Base-by-base conservation (phyloP, 2,888 invertebrate genomes). In the Drosophila colorata region DNA sequence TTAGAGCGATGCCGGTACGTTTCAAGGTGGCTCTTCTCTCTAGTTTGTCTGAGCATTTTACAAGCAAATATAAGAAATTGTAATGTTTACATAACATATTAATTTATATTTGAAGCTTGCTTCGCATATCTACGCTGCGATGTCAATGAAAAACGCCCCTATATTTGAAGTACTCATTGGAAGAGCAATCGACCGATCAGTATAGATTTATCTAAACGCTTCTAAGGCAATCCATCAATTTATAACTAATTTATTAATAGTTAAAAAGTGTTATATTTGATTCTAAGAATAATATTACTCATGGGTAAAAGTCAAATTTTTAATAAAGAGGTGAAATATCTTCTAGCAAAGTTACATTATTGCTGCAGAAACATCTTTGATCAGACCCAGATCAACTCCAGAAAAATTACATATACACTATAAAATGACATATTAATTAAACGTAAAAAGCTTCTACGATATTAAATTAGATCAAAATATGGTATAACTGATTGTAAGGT, bases 61-160 rank as follows among this genome's bases (percentile, higher is more conserved):
- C 78, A 70, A 43, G 57, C 73, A 69, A 80, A 75, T 61, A 78
- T 33, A 51, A 69, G 35, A 49, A 40, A 56, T 37, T 37, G 20
- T 20, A 33, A 33, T 52, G 31, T 6, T 48, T 25, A 18, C 4
- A 25, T 35, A 35, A 41, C 28, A 38, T 16, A 31, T 6, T 4
- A 23, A 31, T 4, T 9, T 37, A 9, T 44, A 6, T 28, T n/a
- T 13, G 25, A n/a, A 40, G 18, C 28, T 20, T 44, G 37, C 44
- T 13, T 37, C 8, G 8, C 59, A 33, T 33, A n/a, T 9, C 8
- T 25, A n/a, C 4, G 11, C 25, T 18, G 14, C 6, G 14, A 25
- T 14, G n/a, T 18, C 18, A 28, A 41, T 33, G 35, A 2, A n/a
- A 35, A 57, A 63, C 40, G 49, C 57, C 56, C 48, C 43, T 16